Base-by-base conservation (phyloP, 1,140 invertebrate genomes). In the Ctenoplectra terminalis region DNA sequence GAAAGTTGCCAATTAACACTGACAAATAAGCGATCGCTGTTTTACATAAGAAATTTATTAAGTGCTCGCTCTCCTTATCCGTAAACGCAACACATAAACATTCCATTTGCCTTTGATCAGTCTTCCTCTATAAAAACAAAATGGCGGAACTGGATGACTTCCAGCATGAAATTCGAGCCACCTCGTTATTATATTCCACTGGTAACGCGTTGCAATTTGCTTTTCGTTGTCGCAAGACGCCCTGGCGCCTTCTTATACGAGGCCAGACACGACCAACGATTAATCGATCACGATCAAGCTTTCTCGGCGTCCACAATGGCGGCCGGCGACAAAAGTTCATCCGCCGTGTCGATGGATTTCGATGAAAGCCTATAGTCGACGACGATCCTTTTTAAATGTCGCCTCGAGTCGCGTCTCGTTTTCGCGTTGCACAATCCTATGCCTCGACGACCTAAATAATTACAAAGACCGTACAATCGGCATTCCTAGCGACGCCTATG, bases 401-500 rank as follows among this genome's bases (percentile, higher is more conserved):
- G 69, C 34, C n/a, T 31, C 54, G 37, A 15, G 54, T 26, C 78
- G 48, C 77, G 50, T 50, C 63, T 74, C 70, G 75, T 37, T 52
- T 64, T 84, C 56, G 26, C 79, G n/a, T 85, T 86, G 79, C 83
- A 58, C 73, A 85, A 86, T 67, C 61, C 66, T 15, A n/a, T 40
- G 58, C 9, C 43, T 20, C 83, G 61, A 69, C 83, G 79, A 85
- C 85, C 85, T 78, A 74, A 85, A 86, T 86, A 86, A 86, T 86
- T 85, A 86, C 67, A 86, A 80, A 87, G 86, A 81, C 72, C 85
- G 66, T 56, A 76, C 86, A 77, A 87, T 87, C 85, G 48, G 73
- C 83, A 67, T 77, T 77, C 71, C 76, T 63, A 60, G n/a, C 81
- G 82, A 77, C 85, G 79, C 85, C 83, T 72, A 64, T 87, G 78